phyloP scores from a whole-genome alignment of 2,113 vertebrate genomes.

The Electrona antarctica region DNA sequence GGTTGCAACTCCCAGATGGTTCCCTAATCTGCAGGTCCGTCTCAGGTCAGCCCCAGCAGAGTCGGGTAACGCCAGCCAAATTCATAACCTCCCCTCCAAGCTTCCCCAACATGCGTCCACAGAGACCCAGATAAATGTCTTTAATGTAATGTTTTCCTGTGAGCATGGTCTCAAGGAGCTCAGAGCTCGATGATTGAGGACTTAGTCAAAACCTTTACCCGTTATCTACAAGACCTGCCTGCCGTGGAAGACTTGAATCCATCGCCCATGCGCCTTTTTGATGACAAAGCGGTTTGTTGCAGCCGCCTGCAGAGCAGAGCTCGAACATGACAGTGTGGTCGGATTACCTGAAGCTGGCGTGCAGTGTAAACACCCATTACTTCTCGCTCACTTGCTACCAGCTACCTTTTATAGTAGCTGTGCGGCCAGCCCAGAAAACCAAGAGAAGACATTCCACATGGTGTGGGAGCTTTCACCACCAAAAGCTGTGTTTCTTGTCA shows the following conservation, averaged over 20 bases:
- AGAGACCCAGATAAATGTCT: constrained; percentile 60
- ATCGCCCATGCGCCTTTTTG: constrained; percentile 35
- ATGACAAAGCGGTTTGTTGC: constrained; percentile 40
- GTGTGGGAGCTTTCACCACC: constrained; percentile 8
- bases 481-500: constrained; percentile 43
- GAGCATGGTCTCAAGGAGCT: constrained; percentile 42
- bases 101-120: constrained; percentile 53
- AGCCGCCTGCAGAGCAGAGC: constrained; percentile 24
- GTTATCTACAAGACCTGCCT: constrained; percentile 59
- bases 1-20: constrained; percentile 79
- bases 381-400: constrained; percentile 22
- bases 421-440: constrained; percentile 2
- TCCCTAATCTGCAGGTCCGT: constrained; percentile 73
- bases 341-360: constrained; percentile 37
- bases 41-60: constrained; percentile 71
- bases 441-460: constrained; percentile 1
- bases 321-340: constrained; percentile 29
- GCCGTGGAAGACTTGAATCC: constrained; percentile 36
- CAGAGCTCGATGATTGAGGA: constrained; percentile 35
- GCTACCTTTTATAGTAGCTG: neutral
- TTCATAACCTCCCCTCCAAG: constrained; percentile 61
- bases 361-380: constrained; percentile 38
- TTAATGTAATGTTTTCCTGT: constrained; percentile 56
- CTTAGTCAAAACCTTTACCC: constrained; percentile 47
- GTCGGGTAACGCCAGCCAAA: constrained; percentile 75